These are phyloP conservation scores for Aspidoscelis tigris DNA, from an alignment of 2,113 vertebrate genomes.

Conservation along the genomic window DNA sequence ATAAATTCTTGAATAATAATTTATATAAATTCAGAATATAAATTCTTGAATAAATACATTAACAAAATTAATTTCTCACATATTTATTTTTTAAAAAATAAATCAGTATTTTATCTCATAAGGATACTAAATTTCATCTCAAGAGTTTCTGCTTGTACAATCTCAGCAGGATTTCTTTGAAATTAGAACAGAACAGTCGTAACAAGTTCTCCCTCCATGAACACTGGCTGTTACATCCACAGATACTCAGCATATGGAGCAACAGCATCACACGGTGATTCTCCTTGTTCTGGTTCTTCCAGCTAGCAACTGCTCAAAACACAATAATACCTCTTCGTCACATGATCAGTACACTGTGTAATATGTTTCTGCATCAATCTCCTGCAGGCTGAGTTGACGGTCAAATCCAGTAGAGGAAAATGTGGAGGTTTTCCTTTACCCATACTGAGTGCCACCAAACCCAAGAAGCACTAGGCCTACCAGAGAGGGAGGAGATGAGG, in stretches of 20 bases:
- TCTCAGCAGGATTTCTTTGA: background rate
- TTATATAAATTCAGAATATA: too few relatives aligned
- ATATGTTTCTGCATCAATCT: background rate
- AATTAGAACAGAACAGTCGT: background rate
- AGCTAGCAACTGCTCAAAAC: background rate
- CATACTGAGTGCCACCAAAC: too few relatives aligned
- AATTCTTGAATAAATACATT: too few relatives aligned
- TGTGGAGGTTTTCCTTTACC: too few relatives aligned
- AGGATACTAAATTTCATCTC: background rate
- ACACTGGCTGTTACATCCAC: background rate
- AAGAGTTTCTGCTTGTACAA: background rate
- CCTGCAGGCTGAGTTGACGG: background rate
- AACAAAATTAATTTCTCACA: background rate
- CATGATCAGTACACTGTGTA: too few relatives aligned
- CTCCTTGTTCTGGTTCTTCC: background rate
- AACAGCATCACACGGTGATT: background rate
- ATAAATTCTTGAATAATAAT: too few relatives aligned
- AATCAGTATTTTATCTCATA: background rate
- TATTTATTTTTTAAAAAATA: background rate
- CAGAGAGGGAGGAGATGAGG: too few relatives aligned
- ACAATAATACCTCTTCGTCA: too few relatives aligned
- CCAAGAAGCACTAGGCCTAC: too few relatives aligned
- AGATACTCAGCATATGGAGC: background rate
- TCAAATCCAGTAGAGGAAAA: background rate
- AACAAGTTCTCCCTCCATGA: background rate